Evolutionary conservation across 2,113 vertebrate species (phyloP).

Genomic region (Lampris megalopsis): DNA sequence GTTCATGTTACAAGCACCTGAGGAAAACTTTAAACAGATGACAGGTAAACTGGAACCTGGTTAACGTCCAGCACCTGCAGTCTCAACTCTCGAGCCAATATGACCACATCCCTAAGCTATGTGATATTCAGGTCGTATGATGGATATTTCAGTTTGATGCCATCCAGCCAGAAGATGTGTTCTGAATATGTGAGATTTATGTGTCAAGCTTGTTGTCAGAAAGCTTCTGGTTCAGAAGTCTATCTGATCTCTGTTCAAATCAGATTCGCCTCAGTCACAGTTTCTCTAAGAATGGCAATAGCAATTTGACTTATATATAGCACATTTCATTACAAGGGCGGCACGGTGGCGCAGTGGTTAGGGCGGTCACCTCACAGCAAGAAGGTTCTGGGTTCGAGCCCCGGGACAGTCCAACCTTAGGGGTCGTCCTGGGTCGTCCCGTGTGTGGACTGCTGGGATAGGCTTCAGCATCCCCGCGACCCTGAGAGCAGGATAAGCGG

Average conservation of each 20-base stretch:
- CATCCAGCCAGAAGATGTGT: neutral
- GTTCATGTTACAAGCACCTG: slow-evolving; percentile 19
- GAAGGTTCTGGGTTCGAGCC: too few relatives aligned
- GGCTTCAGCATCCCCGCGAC: too few relatives aligned
- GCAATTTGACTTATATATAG: too few relatives aligned
- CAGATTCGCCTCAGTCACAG: neutral
- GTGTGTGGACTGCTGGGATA: too few relatives aligned
- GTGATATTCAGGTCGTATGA: neutral
- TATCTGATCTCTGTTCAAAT: neutral
- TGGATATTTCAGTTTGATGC: neutral
- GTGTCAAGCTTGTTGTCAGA: neutral
- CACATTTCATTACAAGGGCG: too few relatives aligned
- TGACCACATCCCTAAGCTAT: neutral
- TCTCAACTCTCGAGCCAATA: neutral
- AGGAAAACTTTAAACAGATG: slow-evolving; percentile 16
- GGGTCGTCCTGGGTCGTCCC: too few relatives aligned
- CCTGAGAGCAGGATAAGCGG: too few relatives aligned
- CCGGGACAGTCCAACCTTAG: too few relatives aligned
- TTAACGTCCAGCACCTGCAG: neutral
- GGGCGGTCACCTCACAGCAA: too few relatives aligned
- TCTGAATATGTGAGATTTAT: neutral
- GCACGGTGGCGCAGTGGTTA: too few relatives aligned
- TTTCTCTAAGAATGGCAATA: neutral
- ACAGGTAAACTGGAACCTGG: neutral
- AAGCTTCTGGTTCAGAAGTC: neutral